A percentile compares a stretch with the other conserved stretches of the same genome.
Conservation (phyloP, 2,888 invertebrate species). For the Mesochorus sp. region DNA sequence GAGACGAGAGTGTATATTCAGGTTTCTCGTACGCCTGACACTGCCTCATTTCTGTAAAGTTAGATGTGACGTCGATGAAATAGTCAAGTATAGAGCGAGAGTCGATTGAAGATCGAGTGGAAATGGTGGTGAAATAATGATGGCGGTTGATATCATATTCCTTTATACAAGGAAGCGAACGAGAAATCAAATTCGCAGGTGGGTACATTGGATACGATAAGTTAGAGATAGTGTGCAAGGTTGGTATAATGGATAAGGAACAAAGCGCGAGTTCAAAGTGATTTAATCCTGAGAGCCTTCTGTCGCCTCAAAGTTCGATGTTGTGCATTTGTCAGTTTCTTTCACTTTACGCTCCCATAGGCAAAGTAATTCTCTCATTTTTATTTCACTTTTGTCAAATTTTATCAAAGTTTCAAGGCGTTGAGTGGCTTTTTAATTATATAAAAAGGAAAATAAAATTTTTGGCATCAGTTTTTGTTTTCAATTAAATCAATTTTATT, state of each 20-base stretch:
- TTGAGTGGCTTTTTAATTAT: too few relatives aligned
- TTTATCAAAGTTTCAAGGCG: too few relatives aligned
- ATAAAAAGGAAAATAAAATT: too few relatives aligned
- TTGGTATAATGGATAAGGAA: constrained; percentile 59
- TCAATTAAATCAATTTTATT: too few relatives aligned
- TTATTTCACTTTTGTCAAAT: constrained; percentile 3
- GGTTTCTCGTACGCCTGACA: not conserved
- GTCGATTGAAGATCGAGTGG: not conserved
- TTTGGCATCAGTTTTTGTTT: too few relatives aligned
- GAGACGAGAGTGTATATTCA: not conserved
- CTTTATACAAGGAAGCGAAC: constrained; percentile 48
- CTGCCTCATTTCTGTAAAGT: too few relatives aligned
- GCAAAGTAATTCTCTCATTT: not conserved
- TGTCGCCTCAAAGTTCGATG: constrained; percentile 32
- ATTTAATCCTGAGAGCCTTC: constrained; percentile 49
- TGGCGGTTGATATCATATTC: constrained; percentile 54
- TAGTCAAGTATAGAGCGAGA: not conserved
- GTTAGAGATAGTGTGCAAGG: constrained; percentile 21
- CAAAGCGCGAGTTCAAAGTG: constrained; percentile 65
- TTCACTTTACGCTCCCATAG: not conserved
- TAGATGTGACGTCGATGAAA: not conserved
- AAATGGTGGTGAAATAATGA: not conserved
- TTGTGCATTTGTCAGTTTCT: constrained; percentile 16
- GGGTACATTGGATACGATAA: not conserved
- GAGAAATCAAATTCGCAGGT: constrained; percentile 53